A percentile compares a stretch with the other conserved stretches of the same genome.
These are phyloP conservation scores for Lates japonicus DNA, from an alignment of 2,797 vertebrate species.

Conservation along the genomic window DNA sequence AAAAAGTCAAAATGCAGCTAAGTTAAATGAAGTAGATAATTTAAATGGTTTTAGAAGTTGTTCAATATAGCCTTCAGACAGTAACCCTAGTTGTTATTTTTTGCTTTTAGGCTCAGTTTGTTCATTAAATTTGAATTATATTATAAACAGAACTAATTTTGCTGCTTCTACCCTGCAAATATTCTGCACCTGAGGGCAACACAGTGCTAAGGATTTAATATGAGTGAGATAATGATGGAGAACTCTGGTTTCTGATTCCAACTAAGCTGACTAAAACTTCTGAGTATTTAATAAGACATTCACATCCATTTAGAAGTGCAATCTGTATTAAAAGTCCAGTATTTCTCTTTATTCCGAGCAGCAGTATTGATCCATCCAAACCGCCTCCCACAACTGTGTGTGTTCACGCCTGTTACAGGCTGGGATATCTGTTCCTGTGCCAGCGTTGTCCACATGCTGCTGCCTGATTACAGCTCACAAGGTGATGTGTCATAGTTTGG, in stretches of 20 bases:
- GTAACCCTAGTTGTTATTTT: slow-evolving; percentile 7
- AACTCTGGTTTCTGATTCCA: slow-evolving; percentile 55
- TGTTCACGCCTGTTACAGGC: slow-evolving; percentile 68
- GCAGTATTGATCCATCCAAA: slow-evolving; percentile 71
- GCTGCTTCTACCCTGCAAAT: slow-evolving; percentile 50
- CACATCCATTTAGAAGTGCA: slow-evolving; percentile 75
- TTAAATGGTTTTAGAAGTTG: not conserved
- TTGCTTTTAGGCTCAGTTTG: slow-evolving; percentile 29
- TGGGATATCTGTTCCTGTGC: slow-evolving; percentile 63
- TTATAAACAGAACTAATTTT: slow-evolving; percentile 55
- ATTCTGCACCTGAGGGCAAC: slow-evolving; percentile 34
- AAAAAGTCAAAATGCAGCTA: not conserved
- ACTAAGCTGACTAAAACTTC: slow-evolving; percentile 60
- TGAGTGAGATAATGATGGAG: slow-evolving; percentile 58
- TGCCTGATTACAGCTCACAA: slow-evolving; percentile 51
- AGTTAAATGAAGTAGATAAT: not conserved
- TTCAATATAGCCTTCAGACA: slow-evolving; percentile 31
- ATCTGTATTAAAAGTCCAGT: slow-evolving; percentile 75
- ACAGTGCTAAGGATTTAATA: slow-evolving; percentile 59
- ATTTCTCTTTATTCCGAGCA: slow-evolving; percentile 70
- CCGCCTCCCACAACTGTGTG: slow-evolving; percentile 55
- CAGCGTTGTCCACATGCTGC: slow-evolving; percentile 43
- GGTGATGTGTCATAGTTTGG: slow-evolving; percentile 31
- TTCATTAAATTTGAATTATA: slow-evolving; percentile 50
- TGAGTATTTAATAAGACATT: slow-evolving; percentile 67